Conservation (phyloP, 2,113 vertebrate species). For the Drymodes brunneopygia region DNA sequence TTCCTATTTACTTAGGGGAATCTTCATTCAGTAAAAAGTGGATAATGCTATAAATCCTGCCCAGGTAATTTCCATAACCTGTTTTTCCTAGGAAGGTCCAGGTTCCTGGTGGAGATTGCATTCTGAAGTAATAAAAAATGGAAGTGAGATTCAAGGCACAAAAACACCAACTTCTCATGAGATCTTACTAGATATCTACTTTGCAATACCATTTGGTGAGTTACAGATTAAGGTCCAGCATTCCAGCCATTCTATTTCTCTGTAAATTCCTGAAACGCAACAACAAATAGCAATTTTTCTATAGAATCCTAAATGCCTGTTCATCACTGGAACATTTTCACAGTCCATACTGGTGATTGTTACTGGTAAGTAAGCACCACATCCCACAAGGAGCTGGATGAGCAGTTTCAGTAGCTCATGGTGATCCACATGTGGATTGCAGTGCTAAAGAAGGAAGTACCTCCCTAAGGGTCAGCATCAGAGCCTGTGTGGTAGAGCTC, state of each 20-base stretch:
- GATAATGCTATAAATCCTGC: not conserved
- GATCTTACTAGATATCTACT: constrained; percentile 65
- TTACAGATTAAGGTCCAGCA: not conserved
- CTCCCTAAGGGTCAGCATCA: not conserved
- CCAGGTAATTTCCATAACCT: not conserved
- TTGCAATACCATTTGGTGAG: constrained; percentile 62
- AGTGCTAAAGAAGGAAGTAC: not conserved
- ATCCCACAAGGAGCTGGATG: not conserved
- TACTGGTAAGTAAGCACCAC: not conserved
- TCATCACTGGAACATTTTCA: not conserved
- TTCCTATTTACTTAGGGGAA: not conserved
- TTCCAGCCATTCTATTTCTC: not conserved
- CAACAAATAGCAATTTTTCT: not conserved
- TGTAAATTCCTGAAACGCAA: not conserved
- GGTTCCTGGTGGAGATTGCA: constrained; percentile 66
- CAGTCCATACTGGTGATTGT: not conserved
- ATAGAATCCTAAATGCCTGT: not conserved
- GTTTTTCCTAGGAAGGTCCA: constrained; percentile 60
- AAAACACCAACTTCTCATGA: constrained; percentile 56
- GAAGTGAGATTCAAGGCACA: constrained; percentile 57
- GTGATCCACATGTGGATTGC: not conserved
- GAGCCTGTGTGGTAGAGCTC: not conserved
- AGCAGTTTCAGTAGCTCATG: not conserved
- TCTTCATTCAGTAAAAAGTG: not conserved
- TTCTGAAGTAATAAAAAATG: constrained; percentile 55